Base-by-base conservation (phyloP, 2,797 vertebrate species). In the Xerus rutilus region DNA sequence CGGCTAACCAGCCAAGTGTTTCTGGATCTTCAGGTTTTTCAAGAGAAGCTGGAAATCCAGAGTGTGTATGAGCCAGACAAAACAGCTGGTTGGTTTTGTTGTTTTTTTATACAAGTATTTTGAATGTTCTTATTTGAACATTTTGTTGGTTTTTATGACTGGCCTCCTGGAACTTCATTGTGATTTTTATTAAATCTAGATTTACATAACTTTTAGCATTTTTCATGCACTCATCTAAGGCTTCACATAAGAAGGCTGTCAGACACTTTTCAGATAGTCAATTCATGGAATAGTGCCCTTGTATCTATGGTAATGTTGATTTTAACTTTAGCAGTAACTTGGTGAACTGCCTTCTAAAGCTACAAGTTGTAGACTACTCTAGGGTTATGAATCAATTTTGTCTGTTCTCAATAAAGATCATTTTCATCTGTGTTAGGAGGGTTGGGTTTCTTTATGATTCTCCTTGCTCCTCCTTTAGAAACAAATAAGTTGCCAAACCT, bases 181-280 rank as follows among this genome's bases (percentile, higher is more conserved):
- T 91, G 67, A 79, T 90, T 95, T 95, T 93, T 95, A 85, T 95
- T 93, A 96, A 93, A 59, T 89, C 54, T 90, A 74, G 62, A 47
- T 92, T 92, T 95, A 93, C 0, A 65, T 83, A 87, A 87, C 73
- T 25, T 82, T 91, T 74, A 86, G 43, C 62, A 85, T 95, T 95
- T 96, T 64, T 76, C 21, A 65, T 82, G 2, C 91, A 72, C 45
- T 87, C 49, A 78, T 59, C 85, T 91, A 57, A 86, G n/a, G 92
- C 85, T 95, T 95, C 77, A 77, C 8, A 73, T 11, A 49, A 82
- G 86, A 79, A 93, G 77, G 52, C 79, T 72, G 64, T 89, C 87
- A 91, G 73, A 84, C 30, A 82, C 91, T 92, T 94, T 91, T 91
- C 54, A 91, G 77, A 73, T 62, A 52, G 86, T 86, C 12, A 14